Evolutionary conservation across 2,888 invertebrate genomes (phyloP).

Genomic region (Drosophila quinaria): DNA sequence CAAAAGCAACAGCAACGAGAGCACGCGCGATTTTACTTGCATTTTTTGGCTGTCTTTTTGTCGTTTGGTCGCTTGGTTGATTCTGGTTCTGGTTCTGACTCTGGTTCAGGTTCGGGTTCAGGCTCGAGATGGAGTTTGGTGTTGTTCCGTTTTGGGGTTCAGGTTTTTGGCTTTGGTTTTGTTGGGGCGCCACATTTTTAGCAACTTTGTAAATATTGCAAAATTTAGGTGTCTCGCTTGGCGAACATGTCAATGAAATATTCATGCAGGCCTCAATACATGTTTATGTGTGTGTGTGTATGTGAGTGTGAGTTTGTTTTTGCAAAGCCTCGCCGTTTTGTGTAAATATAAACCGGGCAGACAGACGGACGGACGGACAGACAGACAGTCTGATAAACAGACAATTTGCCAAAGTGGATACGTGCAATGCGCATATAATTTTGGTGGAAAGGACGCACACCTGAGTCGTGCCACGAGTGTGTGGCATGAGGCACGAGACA

Average conservation of each 20-base stretch:
- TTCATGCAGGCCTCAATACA: slow-evolving; percentile 60
- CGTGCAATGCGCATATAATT: slow-evolving; percentile 78
- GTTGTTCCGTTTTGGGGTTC: slow-evolving; percentile 26
- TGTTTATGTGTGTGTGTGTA: slow-evolving; percentile 30
- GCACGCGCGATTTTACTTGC: slow-evolving; percentile 55
- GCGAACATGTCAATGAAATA: slow-evolving; percentile 74
- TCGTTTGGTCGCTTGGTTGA: slow-evolving; percentile 55
- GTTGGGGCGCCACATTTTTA: slow-evolving; percentile 64
- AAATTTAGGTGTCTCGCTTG: slow-evolving; percentile 80
- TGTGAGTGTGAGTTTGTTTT: slow-evolving; percentile 22
- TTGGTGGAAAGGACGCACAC: slow-evolving; percentile 44
- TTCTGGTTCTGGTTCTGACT: slow-evolving; percentile 13
- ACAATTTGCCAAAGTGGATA: slow-evolving; percentile 79
- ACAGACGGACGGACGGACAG: slow-evolving; percentile 12
- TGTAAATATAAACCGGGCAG: slow-evolving; percentile 70
- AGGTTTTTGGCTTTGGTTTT: slow-evolving; percentile 49
- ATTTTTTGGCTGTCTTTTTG: slow-evolving; percentile 40
- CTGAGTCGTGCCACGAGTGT: slow-evolving; percentile 34
- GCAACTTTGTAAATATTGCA: slow-evolving; percentile 82
- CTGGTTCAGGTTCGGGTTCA: slow-evolving; percentile 27
- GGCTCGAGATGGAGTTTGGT: slow-evolving; percentile 8
- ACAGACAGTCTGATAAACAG: slow-evolving; percentile 73
- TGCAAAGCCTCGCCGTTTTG: slow-evolving; percentile 64
- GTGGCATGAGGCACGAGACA: slow-evolving; percentile 23
- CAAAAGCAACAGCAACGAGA: slow-evolving; percentile 26